Base-by-base conservation (phyloP, 2,888 invertebrate genomes). In the Amphipyra tragopoginis region DNA sequence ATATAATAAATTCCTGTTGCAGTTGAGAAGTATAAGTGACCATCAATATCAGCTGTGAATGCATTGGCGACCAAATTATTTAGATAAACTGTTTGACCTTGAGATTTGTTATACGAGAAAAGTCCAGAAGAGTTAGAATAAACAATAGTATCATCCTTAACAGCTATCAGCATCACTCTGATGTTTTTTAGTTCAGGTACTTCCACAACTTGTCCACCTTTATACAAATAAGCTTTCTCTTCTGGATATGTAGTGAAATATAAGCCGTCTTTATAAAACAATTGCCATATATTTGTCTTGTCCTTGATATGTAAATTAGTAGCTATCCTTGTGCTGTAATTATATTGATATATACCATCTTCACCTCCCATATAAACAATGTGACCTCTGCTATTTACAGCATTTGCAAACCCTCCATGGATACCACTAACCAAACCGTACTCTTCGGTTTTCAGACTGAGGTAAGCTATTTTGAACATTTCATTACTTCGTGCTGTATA, bases 211-310 rank as follows among this genome's bases (percentile, higher is more conserved):
- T 49, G 34, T 2, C 73, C 67, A 5, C 84, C 54, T 59, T 81
- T 83, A 52, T 77, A 84, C 3, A 77, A 36, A 44, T 73, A 87
- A 0, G 78, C 83, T 54, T 63, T 65, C 63, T 88, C 86, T 0
- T 81, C 63, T 0, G 87, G 86, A 5, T 87, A 91, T 0, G 82
- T 85, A 1, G 90, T 86, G 61, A 87, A 92, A 71, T 90, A 93
- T 0, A 93, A 63, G n/a, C 82, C 80, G 21, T 89, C 82, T 54
- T 74, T 78, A 58, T 79, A 89, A 56, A 91, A 93, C 78, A 93
- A 76, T 76, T 93, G 92, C 93, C 93, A 93, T 45, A 93, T 84
- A 48, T 83, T 92, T 11, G 75, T 50, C 5, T 75, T 66, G 0
- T 80, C 3, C 5, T 10, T 84, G 0, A 83, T 70, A n/a, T 73